Percentiles rank a stretch among this genome's conserved stretches.
Evolutionary conservation across 2,888 invertebrate genomes (phyloP).

Genomic region (Euzophera pinguis): DNA sequence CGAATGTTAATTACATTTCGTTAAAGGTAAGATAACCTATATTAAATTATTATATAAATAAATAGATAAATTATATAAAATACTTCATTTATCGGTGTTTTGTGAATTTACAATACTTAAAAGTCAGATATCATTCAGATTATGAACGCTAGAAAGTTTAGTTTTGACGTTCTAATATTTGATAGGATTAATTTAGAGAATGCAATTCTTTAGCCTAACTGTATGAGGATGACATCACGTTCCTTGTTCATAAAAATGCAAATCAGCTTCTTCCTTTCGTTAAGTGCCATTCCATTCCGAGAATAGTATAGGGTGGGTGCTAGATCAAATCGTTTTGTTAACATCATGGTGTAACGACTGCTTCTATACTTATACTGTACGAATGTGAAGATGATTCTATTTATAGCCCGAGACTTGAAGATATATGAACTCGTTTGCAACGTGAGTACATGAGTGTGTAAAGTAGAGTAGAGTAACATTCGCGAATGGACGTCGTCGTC

Average conservation of each 20-base stretch:
- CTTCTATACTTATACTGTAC: slow-evolving; percentile 30
- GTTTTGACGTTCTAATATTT: background rate
- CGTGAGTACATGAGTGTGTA: slow-evolving; percentile 15
- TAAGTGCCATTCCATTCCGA: slow-evolving; percentile 61
- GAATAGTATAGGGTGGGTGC: slow-evolving; percentile 69
- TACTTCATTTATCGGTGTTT: too few species aligned
- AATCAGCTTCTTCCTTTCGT: slow-evolving; percentile 72
- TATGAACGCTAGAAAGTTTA: background rate
- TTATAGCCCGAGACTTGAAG: slow-evolving; percentile 29
- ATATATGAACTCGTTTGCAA: slow-evolving; percentile 16
- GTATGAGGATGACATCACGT: slow-evolving; percentile 64
- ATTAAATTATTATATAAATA: too few species aligned
- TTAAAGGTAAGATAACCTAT: background rate
- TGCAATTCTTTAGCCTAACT: slow-evolving; percentile 9
- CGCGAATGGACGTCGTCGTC: background rate
- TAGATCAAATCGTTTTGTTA: slow-evolving; percentile 37
- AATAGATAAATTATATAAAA: too few species aligned
- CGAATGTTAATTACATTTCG: background rate
- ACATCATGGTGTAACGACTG: slow-evolving; percentile 39
- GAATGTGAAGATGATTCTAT: slow-evolving; percentile 32
- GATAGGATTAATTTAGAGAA: background rate
- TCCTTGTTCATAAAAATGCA: slow-evolving; percentile 73
- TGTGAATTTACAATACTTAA: too few species aligned
- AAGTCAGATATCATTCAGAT: too few species aligned
- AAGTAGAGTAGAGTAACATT: slow-evolving; percentile 5